Percentiles rank a stretch among this genome's conserved stretches.
Conservation (phyloP, 37 sponge, comb jelly and placozoan species). For the Petrosia ficiformis region DNA sequence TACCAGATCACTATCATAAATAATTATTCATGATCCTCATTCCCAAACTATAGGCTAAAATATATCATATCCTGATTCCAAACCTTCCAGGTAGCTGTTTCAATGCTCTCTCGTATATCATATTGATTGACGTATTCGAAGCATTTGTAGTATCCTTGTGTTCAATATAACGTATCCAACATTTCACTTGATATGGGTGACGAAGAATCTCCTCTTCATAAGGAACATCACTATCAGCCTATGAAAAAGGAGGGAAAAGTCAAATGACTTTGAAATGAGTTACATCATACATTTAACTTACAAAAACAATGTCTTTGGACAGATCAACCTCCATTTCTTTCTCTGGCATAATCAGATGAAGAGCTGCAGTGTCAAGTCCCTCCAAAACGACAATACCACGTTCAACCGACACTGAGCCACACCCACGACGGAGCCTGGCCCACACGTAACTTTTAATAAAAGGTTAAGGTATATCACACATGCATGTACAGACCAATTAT, state of each 20-base stretch:
- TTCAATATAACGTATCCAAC: slow-evolving; percentile 93
- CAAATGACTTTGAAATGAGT: too few species aligned
- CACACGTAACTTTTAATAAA: too few species aligned
- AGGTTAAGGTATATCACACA: too few species aligned
- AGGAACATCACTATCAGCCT: slow-evolving; percentile 92
- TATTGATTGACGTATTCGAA: slow-evolving; percentile 71
- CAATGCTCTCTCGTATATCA: slow-evolving; percentile 91
- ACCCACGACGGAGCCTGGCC: too few species aligned
- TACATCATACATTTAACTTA: slow-evolving; percentile 6
- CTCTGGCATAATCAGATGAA: slow-evolving; percentile 46
- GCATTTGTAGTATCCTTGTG: slow-evolving; percentile 68
- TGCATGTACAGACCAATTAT: too few species aligned
- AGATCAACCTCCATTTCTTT: slow-evolving; percentile 3
- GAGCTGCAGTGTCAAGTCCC: too few species aligned
- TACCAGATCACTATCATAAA: background rate
- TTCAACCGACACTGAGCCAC: too few species aligned
- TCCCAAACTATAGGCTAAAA: background rate
- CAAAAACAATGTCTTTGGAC: slow-evolving; percentile 34
- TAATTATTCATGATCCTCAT: background rate
- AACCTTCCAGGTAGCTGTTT: slow-evolving; percentile 97
- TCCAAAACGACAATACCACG: too few species aligned
- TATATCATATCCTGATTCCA: background rate
- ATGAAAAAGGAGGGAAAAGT: too few species aligned
- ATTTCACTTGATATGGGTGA: slow-evolving; percentile 94
- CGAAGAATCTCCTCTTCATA: slow-evolving; percentile 96